phyloP scores from a whole-genome alignment of 1,140 invertebrate species.

The Pseudomyrmex cubaensis region DNA sequence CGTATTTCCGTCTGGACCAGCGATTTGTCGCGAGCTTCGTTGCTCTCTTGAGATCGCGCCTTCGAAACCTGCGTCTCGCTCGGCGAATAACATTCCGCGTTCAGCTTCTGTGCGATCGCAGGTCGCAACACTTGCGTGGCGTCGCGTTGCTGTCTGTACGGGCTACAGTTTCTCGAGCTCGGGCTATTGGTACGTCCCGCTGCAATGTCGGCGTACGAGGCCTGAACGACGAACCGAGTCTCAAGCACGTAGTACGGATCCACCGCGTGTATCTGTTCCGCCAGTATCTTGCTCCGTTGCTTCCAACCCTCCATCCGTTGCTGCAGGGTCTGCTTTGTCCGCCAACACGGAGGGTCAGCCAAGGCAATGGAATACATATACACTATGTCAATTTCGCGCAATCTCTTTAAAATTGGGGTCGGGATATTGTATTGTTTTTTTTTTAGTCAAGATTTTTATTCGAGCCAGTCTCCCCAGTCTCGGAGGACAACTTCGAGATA shows the following conservation, averaged over 20 bases:
- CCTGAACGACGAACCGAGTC: constrained; percentile 81
- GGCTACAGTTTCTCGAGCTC: constrained; percentile 79
- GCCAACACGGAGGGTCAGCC: constrained; percentile 74
- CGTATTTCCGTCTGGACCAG: neutral
- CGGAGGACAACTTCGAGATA: neutral
- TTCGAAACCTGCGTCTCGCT: constrained; percentile 15
- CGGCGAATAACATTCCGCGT: neutral
- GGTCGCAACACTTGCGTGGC: constrained; percentile 72
- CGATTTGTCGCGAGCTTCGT: neutral
- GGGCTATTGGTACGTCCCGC: constrained; percentile 84
- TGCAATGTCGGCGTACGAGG: constrained; percentile 86
- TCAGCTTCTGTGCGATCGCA: constrained; percentile 43
- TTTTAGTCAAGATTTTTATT: constrained; percentile 23
- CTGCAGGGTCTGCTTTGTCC: constrained; percentile 88
- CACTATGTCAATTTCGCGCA: constrained; percentile 74
- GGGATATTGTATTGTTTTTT: neutral
- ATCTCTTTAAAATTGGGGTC: constrained; percentile 62
- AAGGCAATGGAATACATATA: constrained; percentile 76
- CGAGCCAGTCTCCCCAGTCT: neutral
- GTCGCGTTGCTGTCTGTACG: constrained; percentile 76
- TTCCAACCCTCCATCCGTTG: constrained; percentile 87
- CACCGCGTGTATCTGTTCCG: constrained; percentile 89
- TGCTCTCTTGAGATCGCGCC: neutral
- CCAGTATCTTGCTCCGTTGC: constrained; percentile 89
- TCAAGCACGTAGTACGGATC: constrained; percentile 89